A percentile compares a stretch with the other conserved stretches of the same genome.
Conservation (phyloP, 2,113 vertebrate species). For the Rhinolophus sinicus region DNA sequence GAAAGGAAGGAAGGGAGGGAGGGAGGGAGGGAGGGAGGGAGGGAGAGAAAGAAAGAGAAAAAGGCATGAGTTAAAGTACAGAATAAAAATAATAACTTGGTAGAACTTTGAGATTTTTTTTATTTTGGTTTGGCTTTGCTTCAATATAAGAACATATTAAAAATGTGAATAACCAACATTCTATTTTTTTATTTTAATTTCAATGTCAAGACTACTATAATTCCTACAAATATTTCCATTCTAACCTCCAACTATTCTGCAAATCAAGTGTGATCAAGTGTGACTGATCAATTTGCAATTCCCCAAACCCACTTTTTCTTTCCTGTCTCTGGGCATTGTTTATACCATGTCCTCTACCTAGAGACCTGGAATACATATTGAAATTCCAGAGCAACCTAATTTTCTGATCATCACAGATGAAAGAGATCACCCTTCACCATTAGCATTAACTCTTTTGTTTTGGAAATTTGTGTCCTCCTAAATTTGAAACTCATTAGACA, state of each 20-base stretch:
- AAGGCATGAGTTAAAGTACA: not conserved
- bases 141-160: not conserved
- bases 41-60: too few relatives aligned
- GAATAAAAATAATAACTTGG: not conserved
- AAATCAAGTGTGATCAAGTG: not conserved
- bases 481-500: conserved; percentile 6
- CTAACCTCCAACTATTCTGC: not conserved
- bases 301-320: not conserved
- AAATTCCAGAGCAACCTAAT: not conserved
- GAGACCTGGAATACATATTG: not conserved
- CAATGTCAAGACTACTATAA: not conserved
- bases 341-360: not conserved
- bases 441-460: not conserved
- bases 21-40: too few relatives aligned
- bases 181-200: not conserved
- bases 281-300: not conserved
- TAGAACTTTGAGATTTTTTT: not conserved
- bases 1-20: too few relatives aligned
- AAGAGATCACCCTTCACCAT: not conserved
- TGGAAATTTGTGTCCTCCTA: not conserved
- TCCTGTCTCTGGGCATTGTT: not conserved
- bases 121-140: not conserved
- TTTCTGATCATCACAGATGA: not conserved
- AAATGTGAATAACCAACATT: not conserved
- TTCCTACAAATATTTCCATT: not conserved